Evolutionary conservation across 2,888 invertebrate species (phyloP), one percentile per base, ranked within the genome.

Genomic region (Callyntrura sp.): DNA sequence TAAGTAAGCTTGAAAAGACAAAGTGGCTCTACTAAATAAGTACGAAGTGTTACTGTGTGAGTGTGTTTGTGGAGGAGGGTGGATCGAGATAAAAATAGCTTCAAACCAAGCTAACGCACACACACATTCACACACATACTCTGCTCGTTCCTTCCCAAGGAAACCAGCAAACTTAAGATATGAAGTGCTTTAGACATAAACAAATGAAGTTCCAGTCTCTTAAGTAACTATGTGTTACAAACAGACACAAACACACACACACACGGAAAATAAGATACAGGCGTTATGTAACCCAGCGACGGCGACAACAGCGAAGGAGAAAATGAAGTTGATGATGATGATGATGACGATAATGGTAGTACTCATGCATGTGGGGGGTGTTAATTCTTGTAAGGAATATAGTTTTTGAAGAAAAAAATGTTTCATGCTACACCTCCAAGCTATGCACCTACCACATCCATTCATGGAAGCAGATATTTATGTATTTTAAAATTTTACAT

Each of bases 71-170:
- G 76, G 76, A 76, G 73, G 88, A 88, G 84, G 88, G 84, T 70
- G 89, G 81, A 89, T 85, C 85, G 73, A 85, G 85, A 89, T 89
- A 89, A 89, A 89, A 89, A 89, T 89, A 89, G 85, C 85, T 89
- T 70, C 62, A 78, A 85, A 85, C 85, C 85, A 85, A 62, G 20
- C 35, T 35, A 35, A 6, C 35, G 6, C 35, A 85, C 35, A 35
- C 35, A 85, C 60, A 57, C 76, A 35, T 85, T 85, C 85, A 85
- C 78, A 85, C 85, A 6, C 35, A 4, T 35, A 4, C 2, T 35
- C n/a, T n/a, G n/a, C n/a, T n/a, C n/a, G 65, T 78, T 43, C 45
- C 45, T 3, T 62, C 25, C 55, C 55, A n/a, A 14, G 1, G n/a
- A 2, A 48, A 17, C n/a, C 35, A 35, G 62, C 43, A 81, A 55